phyloP scores from a whole-genome alignment of 2,888 invertebrate species.

The Pollenia labialis region DNA sequence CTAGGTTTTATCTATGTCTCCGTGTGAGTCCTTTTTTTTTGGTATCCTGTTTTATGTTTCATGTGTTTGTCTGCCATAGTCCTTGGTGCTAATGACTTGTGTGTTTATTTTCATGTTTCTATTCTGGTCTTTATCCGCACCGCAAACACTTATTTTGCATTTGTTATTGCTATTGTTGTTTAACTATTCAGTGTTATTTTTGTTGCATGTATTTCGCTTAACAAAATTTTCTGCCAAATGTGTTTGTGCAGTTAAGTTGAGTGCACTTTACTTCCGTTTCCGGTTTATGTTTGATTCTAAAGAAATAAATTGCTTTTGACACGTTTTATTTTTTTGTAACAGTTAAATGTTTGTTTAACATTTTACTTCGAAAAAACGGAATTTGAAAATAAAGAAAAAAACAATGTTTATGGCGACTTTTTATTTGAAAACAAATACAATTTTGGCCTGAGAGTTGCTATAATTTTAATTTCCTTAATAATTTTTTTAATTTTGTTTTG shows the following conservation, averaged over 20 bases:
- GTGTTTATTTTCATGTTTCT: conserved; percentile 61
- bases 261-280: conserved; percentile 75
- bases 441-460: too few species aligned
- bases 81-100: conserved; percentile 70
- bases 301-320: conserved; percentile 73
- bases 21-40: conserved; percentile 18
- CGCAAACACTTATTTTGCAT: conserved; percentile 63
- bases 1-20: conserved; percentile 5
- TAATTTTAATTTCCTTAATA: too few species aligned
- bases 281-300: conserved; percentile 71
- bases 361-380: background rate
- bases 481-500: too few species aligned
- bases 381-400: background rate
- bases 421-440: background rate
- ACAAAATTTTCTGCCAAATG: conserved; percentile 45
- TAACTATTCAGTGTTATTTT: conserved; percentile 22
- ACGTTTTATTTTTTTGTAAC: conserved; percentile 59
- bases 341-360: conserved; percentile 43
- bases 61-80: conserved; percentile 35
- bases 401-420: background rate
- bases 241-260: conserved; percentile 71
- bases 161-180: conserved; percentile 46
- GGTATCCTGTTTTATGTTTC: conserved; percentile 31
- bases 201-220: conserved; percentile 38
- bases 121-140: conserved; percentile 38